Percentiles rank a stretch among this genome's conserved stretches.
These are phyloP conservation scores for Agrotis puta DNA, from an alignment of 2,888 invertebrate species.

Conservation along the genomic window DNA sequence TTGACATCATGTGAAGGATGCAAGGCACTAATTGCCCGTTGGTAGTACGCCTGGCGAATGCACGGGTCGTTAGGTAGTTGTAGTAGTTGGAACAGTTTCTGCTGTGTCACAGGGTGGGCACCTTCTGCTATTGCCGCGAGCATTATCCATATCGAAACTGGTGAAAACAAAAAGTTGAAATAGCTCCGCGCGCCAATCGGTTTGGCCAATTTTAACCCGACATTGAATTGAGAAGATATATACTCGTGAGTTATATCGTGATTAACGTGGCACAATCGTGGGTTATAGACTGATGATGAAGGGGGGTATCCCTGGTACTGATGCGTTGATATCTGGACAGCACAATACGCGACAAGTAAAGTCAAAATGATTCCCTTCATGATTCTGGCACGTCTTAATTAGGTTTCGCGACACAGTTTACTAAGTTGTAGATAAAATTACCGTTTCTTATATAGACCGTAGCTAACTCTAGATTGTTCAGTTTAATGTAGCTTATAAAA, in stretches of 20 bases:
- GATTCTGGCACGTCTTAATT: constrained; percentile 33
- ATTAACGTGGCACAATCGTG: constrained; percentile 9
- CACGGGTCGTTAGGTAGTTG: constrained; percentile 61
- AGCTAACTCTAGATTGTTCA: neutral
- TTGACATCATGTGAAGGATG: constrained; percentile 42
- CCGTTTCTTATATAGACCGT: constrained; percentile 24
- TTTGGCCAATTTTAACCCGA: constrained; percentile 18
- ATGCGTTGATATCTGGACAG: constrained; percentile 31
- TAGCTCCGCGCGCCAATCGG: constrained; percentile 12
- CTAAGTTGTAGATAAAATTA: constrained; percentile 3
- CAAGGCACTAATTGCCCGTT: constrained; percentile 44
- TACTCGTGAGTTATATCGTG: constrained; percentile 26
- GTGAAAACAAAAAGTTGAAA: constrained; percentile 47
- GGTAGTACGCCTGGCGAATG: constrained; percentile 59
- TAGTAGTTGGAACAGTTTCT: constrained; percentile 60
- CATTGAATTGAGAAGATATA: constrained; percentile 27
- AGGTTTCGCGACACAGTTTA: constrained; percentile 1
- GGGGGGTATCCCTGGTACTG: constrained; percentile 1
- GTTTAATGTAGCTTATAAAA: no score
- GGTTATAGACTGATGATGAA: neutral
- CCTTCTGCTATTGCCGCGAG: constrained; percentile 63
- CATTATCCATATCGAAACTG: constrained; percentile 53
- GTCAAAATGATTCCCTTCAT: constrained; percentile 21
- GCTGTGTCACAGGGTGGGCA: constrained; percentile 39
- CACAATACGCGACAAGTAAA: constrained; percentile 21